Evolutionary conservation across 2,797 vertebrate species (phyloP), one percentile per base, ranked within the genome.

Genomic region (Kryptopterus vitreolus): DNA sequence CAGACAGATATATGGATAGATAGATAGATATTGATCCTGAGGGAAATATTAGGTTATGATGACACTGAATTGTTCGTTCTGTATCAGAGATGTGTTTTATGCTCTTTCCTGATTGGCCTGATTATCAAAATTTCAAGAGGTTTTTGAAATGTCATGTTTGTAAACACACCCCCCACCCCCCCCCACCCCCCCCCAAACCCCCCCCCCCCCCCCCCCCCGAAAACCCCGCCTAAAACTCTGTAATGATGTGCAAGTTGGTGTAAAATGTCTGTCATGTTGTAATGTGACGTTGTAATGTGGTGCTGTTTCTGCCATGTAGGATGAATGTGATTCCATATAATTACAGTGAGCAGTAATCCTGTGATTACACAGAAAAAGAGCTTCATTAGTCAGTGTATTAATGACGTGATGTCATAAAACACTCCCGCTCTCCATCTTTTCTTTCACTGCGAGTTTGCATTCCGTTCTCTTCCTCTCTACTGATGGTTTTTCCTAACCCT

Each of bases 311-410:
- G 61, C 75, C 61, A 70, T 57, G 74, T 20, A 4, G 5, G 53
- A 73, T 52, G 22, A 79, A 31, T 66, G 73, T 57, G 55, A 75
- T 35, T 63, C n/a, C 72, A 80, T 81, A 59, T 85, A 82, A 85
- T 85, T 82, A 85, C 78, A 78, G 29, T 78, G 74, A 82, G 78
- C 79, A 76, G 66, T 81, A 78, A 81, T 76, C 76, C 58, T 52
- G 38, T 83, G 73, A 85, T 85, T 81, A 83, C 57, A 57, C 10
- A 81, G 76, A 76, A 83, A 71, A 38, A 24, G 31, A 75, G 57
- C 70, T 71, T 81, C 65, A 83, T 85, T 81, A 85, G 58, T 63
- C 35, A 85, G 76, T 50, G 57, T 78, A 65, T 85, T 77, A 69
- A 77, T 75, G 76, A 71, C 48, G 16, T 76, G 70, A 77, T 55